Percentiles rank a stretch among this genome's conserved stretches.
phyloP scores from a whole-genome alignment of 2,797 vertebrate species.

The Odontamblyopus lacepedii region DNA sequence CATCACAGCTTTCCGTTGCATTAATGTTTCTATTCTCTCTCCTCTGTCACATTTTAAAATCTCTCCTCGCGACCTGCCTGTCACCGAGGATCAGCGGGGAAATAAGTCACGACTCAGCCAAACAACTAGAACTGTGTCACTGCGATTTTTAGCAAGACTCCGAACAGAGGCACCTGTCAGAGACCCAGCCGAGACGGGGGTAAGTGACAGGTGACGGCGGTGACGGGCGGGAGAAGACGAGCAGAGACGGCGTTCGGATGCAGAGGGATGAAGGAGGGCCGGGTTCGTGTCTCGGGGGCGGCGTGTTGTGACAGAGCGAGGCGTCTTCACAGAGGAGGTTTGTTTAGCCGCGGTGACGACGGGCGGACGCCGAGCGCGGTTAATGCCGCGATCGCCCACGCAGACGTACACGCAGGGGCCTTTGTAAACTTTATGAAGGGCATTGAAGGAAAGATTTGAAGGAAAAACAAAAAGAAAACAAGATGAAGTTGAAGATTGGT shows the following conservation, averaged over 20 bases:
- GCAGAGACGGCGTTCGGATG: not conserved
- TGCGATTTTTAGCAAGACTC: not conserved
- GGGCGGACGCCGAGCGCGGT: not conserved
- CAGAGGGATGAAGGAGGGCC: not conserved
- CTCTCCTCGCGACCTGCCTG: not conserved
- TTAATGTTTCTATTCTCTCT: conserved; percentile 1
- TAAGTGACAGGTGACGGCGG: conserved; percentile 5
- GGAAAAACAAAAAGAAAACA: too few species aligned
- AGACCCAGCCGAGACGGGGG: not conserved
- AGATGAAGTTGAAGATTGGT: too few species aligned
- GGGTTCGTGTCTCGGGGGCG: not conserved
- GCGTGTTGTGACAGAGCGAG: conserved; percentile 1
- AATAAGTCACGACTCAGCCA: conserved; percentile 5
- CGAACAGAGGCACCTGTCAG: conserved; percentile 1
- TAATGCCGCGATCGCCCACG: not conserved
- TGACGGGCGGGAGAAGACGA: not conserved
- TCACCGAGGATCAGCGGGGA: not conserved
- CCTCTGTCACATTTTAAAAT: conserved; percentile 7
- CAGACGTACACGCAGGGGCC: not conserved
- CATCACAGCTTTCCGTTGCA: conserved; percentile 1
- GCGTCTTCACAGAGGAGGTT: not conserved
- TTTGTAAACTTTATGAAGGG: too few species aligned
- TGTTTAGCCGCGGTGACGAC: not conserved
- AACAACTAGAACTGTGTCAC: conserved; percentile 5
- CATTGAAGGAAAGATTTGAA: too few species aligned